Evolutionary conservation across 2,113 vertebrate species (phyloP).

Genomic region (Smithornis capensis): DNA sequence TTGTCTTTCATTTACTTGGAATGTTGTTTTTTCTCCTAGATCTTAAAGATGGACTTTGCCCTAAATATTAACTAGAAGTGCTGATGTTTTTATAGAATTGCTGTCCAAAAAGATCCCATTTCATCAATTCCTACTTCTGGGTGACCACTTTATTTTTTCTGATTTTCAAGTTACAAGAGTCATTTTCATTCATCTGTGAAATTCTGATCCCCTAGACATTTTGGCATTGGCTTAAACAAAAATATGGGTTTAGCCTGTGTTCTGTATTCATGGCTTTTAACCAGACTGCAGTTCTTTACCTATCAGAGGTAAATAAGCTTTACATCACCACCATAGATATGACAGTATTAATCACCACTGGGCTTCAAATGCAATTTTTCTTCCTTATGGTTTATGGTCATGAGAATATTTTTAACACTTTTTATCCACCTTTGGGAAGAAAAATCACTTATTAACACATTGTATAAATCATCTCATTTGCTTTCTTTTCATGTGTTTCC

Average conservation of each 20-base stretch:
- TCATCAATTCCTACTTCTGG: background rate
- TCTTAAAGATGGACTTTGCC: background rate
- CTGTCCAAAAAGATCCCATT: background rate
- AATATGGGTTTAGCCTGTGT: background rate
- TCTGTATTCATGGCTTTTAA: background rate
- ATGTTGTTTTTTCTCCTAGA: background rate
- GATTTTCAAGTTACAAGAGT: background rate
- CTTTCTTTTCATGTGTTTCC: background rate
- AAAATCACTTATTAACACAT: background rate
- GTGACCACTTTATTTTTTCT: background rate
- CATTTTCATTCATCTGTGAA: background rate
- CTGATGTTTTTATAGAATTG: background rate
- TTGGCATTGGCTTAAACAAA: background rate
- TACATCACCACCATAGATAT: background rate
- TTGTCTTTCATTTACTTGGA: slow-evolving; percentile 18
- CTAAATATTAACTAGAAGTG: background rate
- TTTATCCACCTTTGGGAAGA: background rate
- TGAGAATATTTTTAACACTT: background rate
- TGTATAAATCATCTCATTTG: background rate
- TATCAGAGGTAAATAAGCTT: background rate
- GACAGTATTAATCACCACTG: background rate
- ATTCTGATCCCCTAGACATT: background rate
- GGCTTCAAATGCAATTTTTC: background rate
- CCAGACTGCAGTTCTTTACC: background rate
- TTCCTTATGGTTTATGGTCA: background rate